Evolutionary conservation across 2,113 vertebrate genomes (phyloP).

Genomic region (Pelecanoides urinatrix): DNA sequence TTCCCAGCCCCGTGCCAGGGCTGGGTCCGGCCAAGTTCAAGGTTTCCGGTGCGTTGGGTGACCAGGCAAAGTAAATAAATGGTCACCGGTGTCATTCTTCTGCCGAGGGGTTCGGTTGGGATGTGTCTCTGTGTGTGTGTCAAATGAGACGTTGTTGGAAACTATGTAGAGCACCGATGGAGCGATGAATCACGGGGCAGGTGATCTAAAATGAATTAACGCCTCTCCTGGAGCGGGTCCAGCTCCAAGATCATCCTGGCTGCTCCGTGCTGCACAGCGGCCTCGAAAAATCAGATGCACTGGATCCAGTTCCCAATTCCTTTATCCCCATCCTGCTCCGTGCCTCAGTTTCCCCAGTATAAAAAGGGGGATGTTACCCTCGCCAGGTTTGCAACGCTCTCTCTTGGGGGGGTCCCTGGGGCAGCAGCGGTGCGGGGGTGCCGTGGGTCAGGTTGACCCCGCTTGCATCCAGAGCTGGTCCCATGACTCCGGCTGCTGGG

Average conservation of each 20-base stretch:
- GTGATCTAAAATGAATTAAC: not conserved
- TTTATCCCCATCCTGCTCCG: rapidly evolving
- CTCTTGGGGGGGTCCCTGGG: not conserved
- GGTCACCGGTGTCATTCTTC: not conserved
- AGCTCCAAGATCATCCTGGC: not conserved
- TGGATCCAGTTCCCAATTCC: rapidly evolving
- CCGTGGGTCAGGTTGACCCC: not conserved
- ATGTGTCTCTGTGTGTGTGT: not conserved
- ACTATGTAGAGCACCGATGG: not conserved
- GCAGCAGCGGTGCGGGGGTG: rapidly evolving
- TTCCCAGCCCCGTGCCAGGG: not conserved
- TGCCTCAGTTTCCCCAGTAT: not conserved
- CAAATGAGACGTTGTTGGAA: not conserved
- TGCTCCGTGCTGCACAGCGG: not conserved
- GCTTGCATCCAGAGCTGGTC: not conserved
- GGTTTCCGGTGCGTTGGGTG: constrained; percentile 23
- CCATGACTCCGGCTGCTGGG: not conserved
- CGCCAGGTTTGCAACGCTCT: rapidly evolving
- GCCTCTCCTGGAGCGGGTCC: not conserved
- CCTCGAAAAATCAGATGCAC: not conserved
- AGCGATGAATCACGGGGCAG: constrained; percentile 18
- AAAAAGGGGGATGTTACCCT: rapidly evolving
- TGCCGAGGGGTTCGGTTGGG: not conserved
- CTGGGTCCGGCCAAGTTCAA: not conserved
- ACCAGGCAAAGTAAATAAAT: not conserved